Evolutionary conservation across 1,140 invertebrate species (phyloP), one percentile per base, ranked within the genome.

Genomic region (Trichonephila inaurata): DNA sequence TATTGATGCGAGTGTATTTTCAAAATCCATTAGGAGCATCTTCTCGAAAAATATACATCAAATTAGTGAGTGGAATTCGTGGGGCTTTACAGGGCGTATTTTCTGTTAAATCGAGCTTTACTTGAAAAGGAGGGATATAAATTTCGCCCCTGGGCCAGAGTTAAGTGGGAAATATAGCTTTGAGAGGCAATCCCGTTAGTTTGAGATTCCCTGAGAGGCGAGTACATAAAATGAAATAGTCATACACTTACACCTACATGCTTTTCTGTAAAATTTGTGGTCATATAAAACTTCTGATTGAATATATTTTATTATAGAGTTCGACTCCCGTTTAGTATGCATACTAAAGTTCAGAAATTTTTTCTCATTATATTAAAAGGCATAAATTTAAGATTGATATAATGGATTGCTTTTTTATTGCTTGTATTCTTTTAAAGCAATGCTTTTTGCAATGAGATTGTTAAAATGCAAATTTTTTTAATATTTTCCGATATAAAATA

Each of bases 201-300:
- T 77, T 77, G 69, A 24, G 69, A 60, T 58, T 85, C 51, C 24
- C 82, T 24, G 10, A 51, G 21, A 58, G 51, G 82, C 21, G 24
- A 61, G 44, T 85, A 19, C 82, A 85, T 85, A 85, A 85, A 85
- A 85, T 24, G 82, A 60, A 85, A 85, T 85, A 21, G 58, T 61
- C 19, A 21, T 85, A 85, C 82, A 61, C 28, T 60, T 85, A 85
- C 58, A 19, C 82, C 60, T 85, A 61, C 82, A 85, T 58, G 82
- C 7, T 85, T 16, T n/a, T 12, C 33, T 2, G 82, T 12, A n/a
- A 44, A 60, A 61, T 85, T 85, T 51, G 82, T 60, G 28, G 69
- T 77, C 69, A 14, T 10, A 77, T 77, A 77, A 77, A 28, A 28
- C 28, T 16, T 33, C 69, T 77, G 28, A 51, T 51, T 51, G 44